Evolutionary conservation across 2,113 vertebrate genomes (phyloP).

Genomic region (Podarcis muralis): DNA sequence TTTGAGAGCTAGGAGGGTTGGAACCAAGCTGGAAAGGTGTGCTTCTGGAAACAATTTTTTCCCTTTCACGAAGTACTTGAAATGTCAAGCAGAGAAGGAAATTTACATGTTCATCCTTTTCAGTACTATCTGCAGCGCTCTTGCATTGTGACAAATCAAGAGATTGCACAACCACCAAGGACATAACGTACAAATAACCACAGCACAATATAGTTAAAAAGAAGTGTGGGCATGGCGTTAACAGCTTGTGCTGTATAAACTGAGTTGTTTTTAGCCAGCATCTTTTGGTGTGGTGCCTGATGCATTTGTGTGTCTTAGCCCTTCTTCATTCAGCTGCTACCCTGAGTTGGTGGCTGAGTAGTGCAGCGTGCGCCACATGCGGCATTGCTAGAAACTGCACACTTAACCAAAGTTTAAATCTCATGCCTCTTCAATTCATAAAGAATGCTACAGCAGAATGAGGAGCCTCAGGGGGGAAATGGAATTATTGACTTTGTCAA

Average conservation of each 20-base stretch:
- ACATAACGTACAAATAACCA: neutral
- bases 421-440: neutral
- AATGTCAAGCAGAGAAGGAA: too few relatives aligned
- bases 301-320: neutral
- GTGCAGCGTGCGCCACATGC: neutral
- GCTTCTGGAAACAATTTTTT: too few relatives aligned
- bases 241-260: neutral
- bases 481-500: neutral
- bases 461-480: neutral
- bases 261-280: too few relatives aligned
- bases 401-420: conserved; percentile 10
- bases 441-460: conserved; percentile 1
- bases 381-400: neutral
- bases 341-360: neutral
- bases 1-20: too few relatives aligned
- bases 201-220: neutral
- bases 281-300: neutral
- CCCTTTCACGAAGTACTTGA: too few relatives aligned
- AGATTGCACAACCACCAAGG: neutral
- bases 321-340: neutral
- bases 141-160: neutral
- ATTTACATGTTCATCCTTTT: too few relatives aligned
- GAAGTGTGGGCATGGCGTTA: too few relatives aligned
- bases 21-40: too few relatives aligned
- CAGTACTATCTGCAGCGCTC: too few relatives aligned